Percentiles rank a stretch among this genome's conserved stretches.
These are phyloP conservation scores for Dexiosoma caninum DNA, from an alignment of 2,888 invertebrate species.

Conservation along the genomic window DNA sequence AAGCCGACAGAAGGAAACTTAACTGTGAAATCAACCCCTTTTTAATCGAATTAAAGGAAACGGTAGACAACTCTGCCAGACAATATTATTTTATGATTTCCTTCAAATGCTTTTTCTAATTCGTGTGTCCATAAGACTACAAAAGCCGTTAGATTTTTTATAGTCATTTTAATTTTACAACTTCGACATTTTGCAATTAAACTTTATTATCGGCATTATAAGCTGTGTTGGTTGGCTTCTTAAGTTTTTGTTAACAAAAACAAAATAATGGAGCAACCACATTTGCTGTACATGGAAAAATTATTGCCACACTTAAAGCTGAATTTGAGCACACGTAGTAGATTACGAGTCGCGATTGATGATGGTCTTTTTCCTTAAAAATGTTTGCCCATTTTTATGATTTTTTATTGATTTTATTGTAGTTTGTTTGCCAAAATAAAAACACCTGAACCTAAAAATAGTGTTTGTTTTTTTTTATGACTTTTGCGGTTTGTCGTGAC, in stretches of 20 bases:
- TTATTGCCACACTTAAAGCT: slow-evolving; percentile 47
- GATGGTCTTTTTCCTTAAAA: not conserved
- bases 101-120: too few species aligned
- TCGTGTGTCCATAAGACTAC: not conserved
- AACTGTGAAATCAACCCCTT: not conserved
- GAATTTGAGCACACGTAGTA: slow-evolving; percentile 51
- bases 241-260: not conserved
- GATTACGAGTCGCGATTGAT: slow-evolving; percentile 36
- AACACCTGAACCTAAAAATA: slow-evolving; percentile 43
- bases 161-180: not conserved
- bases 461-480: not conserved
- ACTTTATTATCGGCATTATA: slow-evolving; percentile 10
- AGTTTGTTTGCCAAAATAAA: slow-evolving; percentile 8
- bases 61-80: not conserved
- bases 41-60: not conserved
- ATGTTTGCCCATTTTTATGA: too few species aligned
- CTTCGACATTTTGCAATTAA: slow-evolving; percentile 12
- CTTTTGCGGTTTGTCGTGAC: slow-evolving; percentile 46
- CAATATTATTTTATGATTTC: too few species aligned
- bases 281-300: slow-evolving; percentile 11
- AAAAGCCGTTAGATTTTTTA: not conserved
- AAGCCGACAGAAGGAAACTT: too few species aligned
- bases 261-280: not conserved
- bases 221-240: not conserved
- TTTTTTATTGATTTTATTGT: too few species aligned